Evolutionary conservation across 2,888 invertebrate species (phyloP).

Genomic region (Anaspis maculata): DNA sequence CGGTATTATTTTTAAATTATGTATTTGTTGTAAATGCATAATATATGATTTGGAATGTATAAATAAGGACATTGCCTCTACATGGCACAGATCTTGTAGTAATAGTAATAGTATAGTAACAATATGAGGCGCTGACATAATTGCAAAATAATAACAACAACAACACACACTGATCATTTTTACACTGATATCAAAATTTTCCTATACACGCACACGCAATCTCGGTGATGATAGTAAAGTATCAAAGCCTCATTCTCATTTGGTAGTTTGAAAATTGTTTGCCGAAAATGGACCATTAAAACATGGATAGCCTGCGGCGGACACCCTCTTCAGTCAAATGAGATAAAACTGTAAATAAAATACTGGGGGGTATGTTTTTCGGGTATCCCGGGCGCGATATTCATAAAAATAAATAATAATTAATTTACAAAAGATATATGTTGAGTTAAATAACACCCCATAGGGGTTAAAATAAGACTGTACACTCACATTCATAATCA

Average conservation of each 20-base stretch:
- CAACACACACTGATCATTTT: slow-evolving; percentile 23
- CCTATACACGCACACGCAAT: too few species aligned
- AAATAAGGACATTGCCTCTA: slow-evolving; percentile 31
- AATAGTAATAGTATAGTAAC: too few species aligned
- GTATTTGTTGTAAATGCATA: slow-evolving; percentile 36
- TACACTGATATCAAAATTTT: slow-evolving; percentile 15
- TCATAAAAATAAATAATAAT: slow-evolving; percentile 40
- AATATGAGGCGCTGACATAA: slow-evolving; percentile 30
- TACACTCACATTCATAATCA: slow-evolving; percentile 33
- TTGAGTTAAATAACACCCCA: slow-evolving; percentile 32
- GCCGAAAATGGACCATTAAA: slow-evolving; percentile 35
- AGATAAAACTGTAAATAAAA: slow-evolving; percentile 11
- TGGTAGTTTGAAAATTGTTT: slow-evolving; percentile 34
- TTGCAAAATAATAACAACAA: slow-evolving; percentile 27
- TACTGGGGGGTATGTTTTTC: too few species aligned
- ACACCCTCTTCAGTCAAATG: slow-evolving; percentile 20
- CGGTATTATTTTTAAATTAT: slow-evolving; percentile 25
- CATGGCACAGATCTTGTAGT: slow-evolving; percentile 40
- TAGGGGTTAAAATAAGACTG: slow-evolving; percentile 36
- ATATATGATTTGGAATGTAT: slow-evolving; percentile 38
- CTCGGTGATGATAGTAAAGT: too few species aligned
- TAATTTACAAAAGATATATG: slow-evolving; percentile 35
- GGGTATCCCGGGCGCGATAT: too few species aligned
- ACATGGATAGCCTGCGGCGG: slow-evolving; percentile 33
- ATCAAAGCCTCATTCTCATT: slow-evolving; percentile 33